Evolutionary conservation across 2,888 invertebrate species (phyloP).

Genomic region (Drepana falcataria): DNA sequence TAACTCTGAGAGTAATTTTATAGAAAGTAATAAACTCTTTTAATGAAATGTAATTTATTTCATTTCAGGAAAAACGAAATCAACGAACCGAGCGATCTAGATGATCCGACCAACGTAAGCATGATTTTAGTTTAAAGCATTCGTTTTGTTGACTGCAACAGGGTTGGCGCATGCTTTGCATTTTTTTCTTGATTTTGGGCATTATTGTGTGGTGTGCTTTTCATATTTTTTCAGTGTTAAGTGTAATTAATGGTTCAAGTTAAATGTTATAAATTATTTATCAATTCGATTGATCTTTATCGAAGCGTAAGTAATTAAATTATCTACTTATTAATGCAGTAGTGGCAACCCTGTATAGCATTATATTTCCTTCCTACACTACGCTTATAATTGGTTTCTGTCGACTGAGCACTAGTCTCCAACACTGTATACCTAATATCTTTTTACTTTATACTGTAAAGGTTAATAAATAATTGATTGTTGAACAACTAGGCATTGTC

Average conservation of each 20-base stretch:
- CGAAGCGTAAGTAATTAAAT: too few relatives aligned
- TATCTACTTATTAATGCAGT: neutral
- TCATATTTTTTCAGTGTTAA: too few relatives aligned
- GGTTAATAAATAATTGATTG: neutral
- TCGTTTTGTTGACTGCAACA: neutral
- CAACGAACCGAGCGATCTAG: constrained; percentile 33
- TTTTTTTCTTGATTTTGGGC: too few relatives aligned
- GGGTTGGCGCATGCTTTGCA: neutral
- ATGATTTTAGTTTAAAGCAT: constrained; percentile 6
- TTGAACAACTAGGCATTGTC: neutral
- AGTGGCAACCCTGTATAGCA: neutral
- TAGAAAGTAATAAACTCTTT: neutral
- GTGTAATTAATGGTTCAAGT: too few relatives aligned
- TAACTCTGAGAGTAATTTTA: neutral
- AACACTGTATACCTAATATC: neutral
- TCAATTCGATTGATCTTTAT: neutral
- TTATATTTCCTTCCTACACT: neutral
- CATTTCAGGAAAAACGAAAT: constrained; percentile 53
- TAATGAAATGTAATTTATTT: constrained; percentile 11
- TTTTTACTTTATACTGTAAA: neutral
- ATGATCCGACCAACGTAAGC: constrained; percentile 46
- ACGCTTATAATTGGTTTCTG: constrained; percentile 2
- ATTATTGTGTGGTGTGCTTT: too few relatives aligned
- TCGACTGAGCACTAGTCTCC: neutral
- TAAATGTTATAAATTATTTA: too few relatives aligned